phyloP scores from a whole-genome alignment of 2,113 vertebrate species.

The Gnathonemus echidnorhynchus region DNA sequence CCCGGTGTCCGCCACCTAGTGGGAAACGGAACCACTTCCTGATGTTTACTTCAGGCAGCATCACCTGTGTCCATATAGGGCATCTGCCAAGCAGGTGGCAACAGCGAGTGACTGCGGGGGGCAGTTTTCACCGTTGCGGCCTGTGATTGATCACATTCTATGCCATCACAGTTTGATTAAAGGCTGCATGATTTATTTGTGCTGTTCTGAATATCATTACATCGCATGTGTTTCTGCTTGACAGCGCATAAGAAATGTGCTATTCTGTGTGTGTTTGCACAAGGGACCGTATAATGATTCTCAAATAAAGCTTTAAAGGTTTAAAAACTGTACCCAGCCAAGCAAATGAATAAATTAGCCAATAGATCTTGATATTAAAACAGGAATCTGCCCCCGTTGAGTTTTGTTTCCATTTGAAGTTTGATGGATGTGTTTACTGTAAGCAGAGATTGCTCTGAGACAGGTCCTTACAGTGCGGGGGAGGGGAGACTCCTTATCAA shows the following conservation, averaged over 20 bases:
- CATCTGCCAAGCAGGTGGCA: constrained; percentile 37
- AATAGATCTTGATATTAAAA: constrained; percentile 32
- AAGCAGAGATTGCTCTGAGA: constrained; percentile 39
- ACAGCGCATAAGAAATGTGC: constrained; percentile 3
- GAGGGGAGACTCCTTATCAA: constrained; percentile 35
- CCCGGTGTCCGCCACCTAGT: background rate
- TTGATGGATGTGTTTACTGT: constrained; percentile 61
- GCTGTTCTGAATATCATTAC: constrained; percentile 57
- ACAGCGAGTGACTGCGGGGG: constrained; percentile 34
- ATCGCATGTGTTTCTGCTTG: constrained; percentile 17
- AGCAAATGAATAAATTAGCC: constrained; percentile 33
- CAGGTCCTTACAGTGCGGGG: constrained; percentile 20
- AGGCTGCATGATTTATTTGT: constrained; percentile 59
- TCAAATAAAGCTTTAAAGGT: constrained; percentile 36
- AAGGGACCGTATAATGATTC: constrained; percentile 28
- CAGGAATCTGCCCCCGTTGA: constrained; percentile 31
- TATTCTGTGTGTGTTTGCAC: background rate
- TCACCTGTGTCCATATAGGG: constrained; percentile 20
- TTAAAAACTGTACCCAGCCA: constrained; percentile 28
- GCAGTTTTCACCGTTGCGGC: constrained; percentile 16
- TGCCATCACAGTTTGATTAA: constrained; percentile 59
- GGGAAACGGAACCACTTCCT: background rate
- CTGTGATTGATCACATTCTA: constrained; percentile 62
- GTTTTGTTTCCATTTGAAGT: constrained; percentile 39
- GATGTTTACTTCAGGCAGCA: background rate